Percentiles rank a stretch among this genome's conserved stretches.
Conservation (phyloP, 2,888 invertebrate species). For the Tachina grossa region DNA sequence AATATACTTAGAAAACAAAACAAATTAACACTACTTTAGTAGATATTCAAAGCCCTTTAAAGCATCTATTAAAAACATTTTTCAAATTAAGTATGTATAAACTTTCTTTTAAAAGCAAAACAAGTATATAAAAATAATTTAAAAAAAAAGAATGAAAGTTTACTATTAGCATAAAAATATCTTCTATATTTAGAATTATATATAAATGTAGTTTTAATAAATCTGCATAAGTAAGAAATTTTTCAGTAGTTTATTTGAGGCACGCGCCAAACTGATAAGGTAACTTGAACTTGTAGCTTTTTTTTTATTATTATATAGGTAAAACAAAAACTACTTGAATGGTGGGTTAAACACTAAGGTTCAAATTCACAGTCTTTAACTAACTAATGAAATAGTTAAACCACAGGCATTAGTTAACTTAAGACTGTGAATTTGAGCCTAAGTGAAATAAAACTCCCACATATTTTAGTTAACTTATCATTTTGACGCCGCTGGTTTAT, state of each 20-base stretch:
- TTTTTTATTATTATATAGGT: too few relatives aligned
- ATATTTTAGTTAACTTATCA: neutral
- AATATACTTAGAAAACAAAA: neutral
- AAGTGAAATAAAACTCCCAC: too few relatives aligned
- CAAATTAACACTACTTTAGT: slow-evolving; percentile 35
- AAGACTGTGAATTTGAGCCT: too few relatives aligned
- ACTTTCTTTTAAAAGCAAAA: slow-evolving; percentile 7
- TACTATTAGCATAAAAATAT: slow-evolving; percentile 27
- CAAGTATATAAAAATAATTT: neutral
- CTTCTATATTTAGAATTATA: neutral
- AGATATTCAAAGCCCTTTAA: slow-evolving; percentile 30
- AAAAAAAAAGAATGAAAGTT: slow-evolving; percentile 19
- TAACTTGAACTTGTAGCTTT: neutral
- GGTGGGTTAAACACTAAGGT: too few relatives aligned
- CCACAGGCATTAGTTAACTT: too few relatives aligned
- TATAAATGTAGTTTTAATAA: slow-evolving; percentile 5
- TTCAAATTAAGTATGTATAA: slow-evolving; percentile 8
- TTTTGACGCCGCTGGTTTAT: neutral
- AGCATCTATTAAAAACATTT: slow-evolving; percentile 29
- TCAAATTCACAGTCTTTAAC: too few relatives aligned
- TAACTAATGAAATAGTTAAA: too few relatives aligned
- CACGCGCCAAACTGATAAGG: neutral
- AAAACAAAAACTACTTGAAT: too few relatives aligned
- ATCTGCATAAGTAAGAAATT: slow-evolving; percentile 56
- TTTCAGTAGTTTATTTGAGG: slow-evolving; percentile 26